Base-by-base conservation (phyloP, 2,113 vertebrate species). In the Corythornis vintsioides region DNA sequence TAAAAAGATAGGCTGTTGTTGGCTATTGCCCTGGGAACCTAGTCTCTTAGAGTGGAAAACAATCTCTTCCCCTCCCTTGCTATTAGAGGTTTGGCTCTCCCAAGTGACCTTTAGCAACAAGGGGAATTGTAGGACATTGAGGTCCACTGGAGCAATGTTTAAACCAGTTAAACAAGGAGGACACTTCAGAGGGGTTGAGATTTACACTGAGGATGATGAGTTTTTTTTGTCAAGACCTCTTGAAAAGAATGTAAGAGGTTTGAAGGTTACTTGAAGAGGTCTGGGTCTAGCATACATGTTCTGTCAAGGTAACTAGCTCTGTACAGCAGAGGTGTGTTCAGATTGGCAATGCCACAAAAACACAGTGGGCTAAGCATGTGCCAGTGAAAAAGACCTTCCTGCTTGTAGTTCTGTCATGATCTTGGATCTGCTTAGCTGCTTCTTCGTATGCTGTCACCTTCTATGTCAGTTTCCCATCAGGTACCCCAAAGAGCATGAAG, bases 341-440 rank as follows among this genome's bases (percentile, higher is more conserved):
- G 31, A 12, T 66, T 2, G 2, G 12, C 3, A 1, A 19, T 72
- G n/a, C 67, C 31, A 52, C 61, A 56, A 21, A 81, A 77, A 31
- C 0, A 0, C 3, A 21, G 19, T 13, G 67, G 45, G 6, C 13
- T 35, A 26, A 22, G 26, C 2, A 0, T 24, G 11, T 50, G 11
- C 53, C 22, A 38, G 16, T 43, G 21, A 40, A 57, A 64, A 64
- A 61, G 38, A 47, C 15, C 4, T 70, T 38, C 35, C 38, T 43
- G 48, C 52, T 82, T 80, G n/a, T 48, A 22, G 14, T 69, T 72
- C 71, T 56, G 33, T 55, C 17, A 10, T 65, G 5, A 55, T 83
- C 56, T 77, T 57, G 77, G 28, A 56, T 81, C 71, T 38, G 31
- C 31, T 67, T 20, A 83, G 12, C 40, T 78, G 5, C 53, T 61